A percentile compares a stretch with the other conserved stretches of the same genome.
phyloP scores from a whole-genome alignment of 2,888 invertebrate species.

The Camponotus fellah region DNA sequence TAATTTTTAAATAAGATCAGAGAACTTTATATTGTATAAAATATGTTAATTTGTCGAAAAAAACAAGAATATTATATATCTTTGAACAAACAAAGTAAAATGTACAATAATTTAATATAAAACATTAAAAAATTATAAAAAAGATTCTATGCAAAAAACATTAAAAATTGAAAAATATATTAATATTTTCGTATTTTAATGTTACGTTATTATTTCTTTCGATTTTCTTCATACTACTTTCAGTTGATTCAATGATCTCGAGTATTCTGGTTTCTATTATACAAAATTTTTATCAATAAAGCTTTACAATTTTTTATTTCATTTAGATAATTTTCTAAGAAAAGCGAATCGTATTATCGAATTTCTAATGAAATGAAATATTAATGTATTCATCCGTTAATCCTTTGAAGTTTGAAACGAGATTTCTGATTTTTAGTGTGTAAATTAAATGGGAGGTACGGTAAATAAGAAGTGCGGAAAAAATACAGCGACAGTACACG shows the following conservation, averaged over 20 bases:
- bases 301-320: background rate
- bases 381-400: constrained; percentile 38
- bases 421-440: constrained; percentile 35
- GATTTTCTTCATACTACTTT: background rate
- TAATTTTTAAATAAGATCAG: constrained; percentile 5
- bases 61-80: background rate
- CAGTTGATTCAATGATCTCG: background rate
- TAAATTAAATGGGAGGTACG: constrained; percentile 20
- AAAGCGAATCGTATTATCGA: background rate
- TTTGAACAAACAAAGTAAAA: background rate
- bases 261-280: background rate
- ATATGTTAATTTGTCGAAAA: background rate
- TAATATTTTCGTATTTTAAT: background rate
- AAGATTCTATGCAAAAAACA: background rate
- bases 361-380: constrained; percentile 34
- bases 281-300: background rate
- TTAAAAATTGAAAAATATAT: background rate
- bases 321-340: constrained; percentile 18
- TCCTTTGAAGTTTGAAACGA: constrained; percentile 36
- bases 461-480: constrained; percentile 45
- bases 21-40: background rate
- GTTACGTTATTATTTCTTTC: background rate
- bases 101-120: background rate
- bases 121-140: background rate
- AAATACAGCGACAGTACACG: constrained; percentile 72